Evolutionary conservation across 2,888 invertebrate species (phyloP), one percentile per base, ranked within the genome.

Genomic region (Gastracanthus pulcherrimus): DNA sequence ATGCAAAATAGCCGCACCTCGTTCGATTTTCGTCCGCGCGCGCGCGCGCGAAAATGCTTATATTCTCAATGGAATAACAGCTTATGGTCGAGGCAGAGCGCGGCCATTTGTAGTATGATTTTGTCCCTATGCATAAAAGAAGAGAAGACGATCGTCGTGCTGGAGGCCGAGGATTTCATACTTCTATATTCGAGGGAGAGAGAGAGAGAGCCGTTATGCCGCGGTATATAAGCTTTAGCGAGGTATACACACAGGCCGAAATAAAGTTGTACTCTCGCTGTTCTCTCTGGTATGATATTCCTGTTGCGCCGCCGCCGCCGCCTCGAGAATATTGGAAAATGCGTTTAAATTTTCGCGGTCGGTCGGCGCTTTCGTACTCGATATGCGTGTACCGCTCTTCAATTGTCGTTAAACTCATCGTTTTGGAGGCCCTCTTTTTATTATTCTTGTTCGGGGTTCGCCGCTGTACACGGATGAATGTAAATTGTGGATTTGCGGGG

Each of bases 1-100:
- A 81, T 81, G 81, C 77, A 81, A 78, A 78, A 55, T 58, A 75
- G 74, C 67, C 77, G 55, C 74, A 34, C 60, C 77, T 69, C 58
- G 45, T 76, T 81, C 69, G 77, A 77, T 81, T 76, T 76, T 76
- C 74, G 76, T 48, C 36, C 9, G 70, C 76, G 9, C 23, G 36
- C 58, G 36, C 58, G 66, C 76, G 7, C 31, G 31, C 66, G 48
- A 76, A 70, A 69, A 70, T 45, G 16, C 62, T 51, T 48, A 58
- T 60, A 60, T 67, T 74, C 60, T 69, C 60, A 62, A 80, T 75
- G 75, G 70, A 80, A 70, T 64, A 81, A 71, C 80, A 71, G 71
- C 76, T 81, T 81, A 81, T 36, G 71, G 36, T 19, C 64, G 60
- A 11, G 11, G 6, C n/a, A n/a, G n/a, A n/a, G n/a, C 34, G 34